Base-by-base conservation (phyloP, 2,113 vertebrate genomes). In the Coreoperca whiteheadi region DNA sequence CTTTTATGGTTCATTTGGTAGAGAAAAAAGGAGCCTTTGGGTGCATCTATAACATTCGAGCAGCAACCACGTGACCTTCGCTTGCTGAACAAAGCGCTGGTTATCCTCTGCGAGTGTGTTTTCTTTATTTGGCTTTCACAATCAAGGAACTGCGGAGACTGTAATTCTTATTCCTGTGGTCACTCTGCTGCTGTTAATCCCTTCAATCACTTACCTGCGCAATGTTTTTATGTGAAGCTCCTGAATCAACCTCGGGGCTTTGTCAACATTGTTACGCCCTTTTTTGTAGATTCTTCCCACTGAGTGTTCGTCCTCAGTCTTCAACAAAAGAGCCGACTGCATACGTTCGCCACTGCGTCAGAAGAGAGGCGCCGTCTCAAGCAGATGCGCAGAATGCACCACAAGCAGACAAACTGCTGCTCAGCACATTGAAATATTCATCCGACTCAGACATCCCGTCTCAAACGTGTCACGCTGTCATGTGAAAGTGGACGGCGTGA, bases 381-480 rank as follows among this genome's bases (percentile, higher is more conserved):
- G 0, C 37, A 46, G 54, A 72, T 32, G 20, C 46, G 23, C 60
- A 81, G 37, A 39, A 41, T 30, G 61, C 15, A 1, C 30, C 71
- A 46, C 66, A 28, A 57, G 50, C 21, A 0, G 72, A 86, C 66
- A 79, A 67, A 71, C 4, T n/a, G 32, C 48, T 37, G 75, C 64
- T 84, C 32, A 39, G 66, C 63, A 0, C 43, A 1, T 2, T 88
- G 0, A 91, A 88, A 73, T 81, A 90, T 89, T 88, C 1, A 89
- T 77, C 74, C 15, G 11, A 20, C 66, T 75, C 74, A n/a, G 48
- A 73, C 77, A 83, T 50, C 23, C 23, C 20, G 25, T 81, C 72
- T 84, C 61, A 80, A 63, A 72, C 61, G 74, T 51, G 70, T 77
- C 89, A 79, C 77, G 0, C 79, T 87, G 85, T 73, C 53, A 7